Evolutionary conservation across 2,113 vertebrate species (phyloP).

Genomic region (Noturus placidus): DNA sequence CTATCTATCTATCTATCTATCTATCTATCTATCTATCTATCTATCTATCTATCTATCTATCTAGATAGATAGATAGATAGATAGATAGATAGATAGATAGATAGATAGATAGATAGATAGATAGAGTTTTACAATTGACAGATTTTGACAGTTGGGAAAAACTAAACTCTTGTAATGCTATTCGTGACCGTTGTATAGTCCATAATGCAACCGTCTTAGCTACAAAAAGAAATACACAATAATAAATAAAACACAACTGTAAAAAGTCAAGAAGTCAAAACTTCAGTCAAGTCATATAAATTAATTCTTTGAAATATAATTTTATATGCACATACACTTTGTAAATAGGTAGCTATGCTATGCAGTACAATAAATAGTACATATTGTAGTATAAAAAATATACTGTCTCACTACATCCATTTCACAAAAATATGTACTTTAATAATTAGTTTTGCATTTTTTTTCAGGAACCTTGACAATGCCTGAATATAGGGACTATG

Average conservation of each 20-base stretch:
- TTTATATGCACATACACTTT: neutral
- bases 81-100: too few species aligned
- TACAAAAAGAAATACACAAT: neutral
- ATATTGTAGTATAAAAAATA: neutral
- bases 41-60: neutral
- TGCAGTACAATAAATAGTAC: neutral
- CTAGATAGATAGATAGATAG: too few species aligned
- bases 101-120: too few species aligned
- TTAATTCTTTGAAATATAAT: neutral
- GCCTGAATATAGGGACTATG: conserved; percentile 55
- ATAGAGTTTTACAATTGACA: neutral
- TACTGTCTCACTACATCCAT: neutral
- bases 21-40: neutral
- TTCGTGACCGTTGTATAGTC: neutral
- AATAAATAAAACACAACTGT: neutral
- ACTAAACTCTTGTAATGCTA: neutral
- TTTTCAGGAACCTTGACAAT: conserved; percentile 35
- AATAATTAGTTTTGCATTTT: neutral
- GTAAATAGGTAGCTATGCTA: neutral
- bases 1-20: too few species aligned
- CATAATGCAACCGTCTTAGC: neutral
- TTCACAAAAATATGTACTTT: neutral
- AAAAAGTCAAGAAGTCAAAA: neutral
- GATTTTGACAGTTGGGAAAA: neutral
- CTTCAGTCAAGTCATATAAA: neutral